A percentile compares a stretch with the other conserved stretches of the same genome.
Evolutionary conservation across 2,888 invertebrate species (phyloP).

Genomic region (Xestoiulus laeticollis): DNA sequence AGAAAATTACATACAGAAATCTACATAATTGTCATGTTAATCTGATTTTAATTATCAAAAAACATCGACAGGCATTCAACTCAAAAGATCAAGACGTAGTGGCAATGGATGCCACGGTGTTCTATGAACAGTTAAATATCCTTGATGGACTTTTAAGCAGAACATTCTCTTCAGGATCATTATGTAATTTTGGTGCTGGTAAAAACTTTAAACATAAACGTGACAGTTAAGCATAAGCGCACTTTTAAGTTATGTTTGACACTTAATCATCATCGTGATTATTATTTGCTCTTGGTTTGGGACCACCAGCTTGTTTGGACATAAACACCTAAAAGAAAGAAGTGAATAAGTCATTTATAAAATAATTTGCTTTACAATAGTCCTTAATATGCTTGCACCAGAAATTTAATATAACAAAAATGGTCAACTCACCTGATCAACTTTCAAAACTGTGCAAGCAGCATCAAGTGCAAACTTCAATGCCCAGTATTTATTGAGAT

Average conservation of each 20-base stretch:
- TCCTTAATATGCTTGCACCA: background rate
- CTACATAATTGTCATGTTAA: background rate
- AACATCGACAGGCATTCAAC: background rate
- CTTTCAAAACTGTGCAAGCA: constrained; percentile 89
- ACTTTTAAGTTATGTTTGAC: background rate
- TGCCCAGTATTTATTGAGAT: constrained; percentile 88
- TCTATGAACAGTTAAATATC: too few relatives aligned
- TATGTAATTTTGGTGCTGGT: background rate
- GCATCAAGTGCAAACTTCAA: constrained; percentile 94
- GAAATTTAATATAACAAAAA: too few relatives aligned
- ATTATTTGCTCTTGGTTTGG: constrained; percentile 76
- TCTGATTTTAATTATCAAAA: background rate
- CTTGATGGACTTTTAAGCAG: too few relatives aligned
- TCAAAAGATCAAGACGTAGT: background rate
- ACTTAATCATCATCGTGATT: constrained; percentile 67
- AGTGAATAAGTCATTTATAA: background rate
- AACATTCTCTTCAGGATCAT: background rate
- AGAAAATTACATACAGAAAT: too few relatives aligned
- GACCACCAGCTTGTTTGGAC: constrained; percentile 97
- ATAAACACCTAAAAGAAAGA: constrained; percentile 67
- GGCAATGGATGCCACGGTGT: background rate
- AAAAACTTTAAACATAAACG: background rate
- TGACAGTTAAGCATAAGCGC: background rate
- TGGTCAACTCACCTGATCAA: constrained; percentile 76
- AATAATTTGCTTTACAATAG: background rate